Evolutionary conservation across 2,797 vertebrate species (phyloP), one percentile per base, ranked within the genome.

Genomic region (Acanthiza pusilla): DNA sequence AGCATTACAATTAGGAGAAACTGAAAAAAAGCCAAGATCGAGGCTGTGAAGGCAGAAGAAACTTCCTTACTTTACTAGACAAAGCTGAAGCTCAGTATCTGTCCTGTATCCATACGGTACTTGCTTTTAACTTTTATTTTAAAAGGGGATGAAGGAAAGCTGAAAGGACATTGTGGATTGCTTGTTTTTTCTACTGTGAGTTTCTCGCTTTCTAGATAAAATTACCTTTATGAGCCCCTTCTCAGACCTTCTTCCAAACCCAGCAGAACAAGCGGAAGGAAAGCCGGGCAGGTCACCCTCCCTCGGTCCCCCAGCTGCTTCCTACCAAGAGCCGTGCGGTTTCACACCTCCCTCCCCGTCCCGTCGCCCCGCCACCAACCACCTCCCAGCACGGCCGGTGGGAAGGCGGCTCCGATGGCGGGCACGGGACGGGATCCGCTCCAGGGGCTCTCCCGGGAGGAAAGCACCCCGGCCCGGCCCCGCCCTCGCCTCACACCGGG

Each of bases 351-450:
- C 70, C 70, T 68, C n/a, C 40, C 61, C 16, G 22, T 10, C 42
- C 74, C 80, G 21, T 4, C 30, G 30, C 25, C 29, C 29, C 20
- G 7, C 36, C 34, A 8, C 34, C 40, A 8, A 0, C 5, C 20
- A 5, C 32, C 42, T 3, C n/a, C 20, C 48, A 16, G 16, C 76
- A 8, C 4, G 23, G 9, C 32, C 8, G 13, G 3, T 1, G 40
- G 51, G 32, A 22, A 14, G 48, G 45, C 30, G 15, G 78, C 48
- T 16, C 3, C 1, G 29, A 2, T 0, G 45, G 43, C 2, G 14
- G 22, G 22, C 5, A 8, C 4, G 85, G 58, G 5, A 9, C 54
- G 17, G 13, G 11, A 8, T 1, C 22, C 7, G 26, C 36, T 40
- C 42, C 70, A 16, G 17, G 17, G 5, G 5, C 2, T 22, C 23